Conservation (phyloP, 2,113 vertebrate species). For the Aix galericulata region DNA sequence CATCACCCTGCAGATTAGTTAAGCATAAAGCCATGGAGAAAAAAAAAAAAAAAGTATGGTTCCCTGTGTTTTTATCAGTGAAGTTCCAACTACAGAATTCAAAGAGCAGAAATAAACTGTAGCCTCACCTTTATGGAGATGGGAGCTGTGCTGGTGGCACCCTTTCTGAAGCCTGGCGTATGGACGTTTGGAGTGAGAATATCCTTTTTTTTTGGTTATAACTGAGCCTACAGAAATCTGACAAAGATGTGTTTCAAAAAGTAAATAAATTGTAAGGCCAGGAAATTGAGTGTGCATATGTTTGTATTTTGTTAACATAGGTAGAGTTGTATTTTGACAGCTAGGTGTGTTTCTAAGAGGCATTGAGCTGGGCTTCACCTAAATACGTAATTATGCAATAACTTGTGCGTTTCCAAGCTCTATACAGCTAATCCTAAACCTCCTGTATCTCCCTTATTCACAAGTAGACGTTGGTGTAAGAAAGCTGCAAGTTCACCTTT, state of each 20-base stretch:
- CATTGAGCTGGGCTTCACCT: not conserved
- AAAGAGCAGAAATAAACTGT: not conserved
- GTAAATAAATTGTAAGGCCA: too few species aligned
- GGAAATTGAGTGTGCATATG: not conserved
- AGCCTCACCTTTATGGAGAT: not conserved
- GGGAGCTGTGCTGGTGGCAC: rapidly evolving
- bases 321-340: not conserved
- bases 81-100: not conserved
- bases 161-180: rapidly evolving
- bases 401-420: not conserved
- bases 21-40: not conserved
- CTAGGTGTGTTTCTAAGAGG: not conserved
- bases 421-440: not conserved
- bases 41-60: not conserved
- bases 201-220: not conserved
- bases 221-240: not conserved
- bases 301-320: not conserved
- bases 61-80: not conserved
- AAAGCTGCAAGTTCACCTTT: not conserved
- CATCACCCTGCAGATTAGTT: not conserved
- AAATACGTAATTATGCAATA: not conserved
- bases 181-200: not conserved
- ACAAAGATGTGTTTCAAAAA: not conserved
- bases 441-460: not conserved
- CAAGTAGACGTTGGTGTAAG: not conserved